Evolutionary conservation across 2,888 invertebrate genomes (phyloP).

Genomic region (Bhutanitis thaidina): DNA sequence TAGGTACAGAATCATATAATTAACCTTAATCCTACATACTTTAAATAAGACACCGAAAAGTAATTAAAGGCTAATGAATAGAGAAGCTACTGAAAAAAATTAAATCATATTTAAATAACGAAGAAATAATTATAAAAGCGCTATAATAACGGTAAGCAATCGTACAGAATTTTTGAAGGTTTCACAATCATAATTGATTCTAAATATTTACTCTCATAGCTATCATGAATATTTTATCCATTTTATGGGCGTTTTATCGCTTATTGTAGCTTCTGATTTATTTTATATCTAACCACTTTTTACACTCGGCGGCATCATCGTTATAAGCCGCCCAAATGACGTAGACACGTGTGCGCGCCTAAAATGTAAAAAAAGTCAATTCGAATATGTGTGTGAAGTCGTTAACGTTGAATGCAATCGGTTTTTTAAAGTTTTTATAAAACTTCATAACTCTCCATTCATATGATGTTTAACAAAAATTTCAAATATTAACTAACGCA

Average conservation of each 20-base stretch:
- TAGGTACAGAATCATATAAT: too few species aligned
- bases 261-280: slow-evolving; percentile 7
- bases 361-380: slow-evolving; percentile 1
- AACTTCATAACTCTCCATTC: not conserved
- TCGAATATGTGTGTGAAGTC: not conserved
- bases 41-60: too few species aligned
- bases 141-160: not conserved
- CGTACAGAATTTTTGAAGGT: not conserved
- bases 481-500: too few species aligned
- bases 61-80: too few species aligned
- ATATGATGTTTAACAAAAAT: too few species aligned
- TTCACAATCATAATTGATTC: not conserved
- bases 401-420: slow-evolving; percentile 1
- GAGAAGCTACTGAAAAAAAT: too few species aligned
- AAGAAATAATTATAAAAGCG: too few species aligned
- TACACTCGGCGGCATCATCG: slow-evolving; percentile 2
- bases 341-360: slow-evolving; percentile 5
- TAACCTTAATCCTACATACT: too few species aligned
- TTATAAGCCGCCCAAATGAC: not conserved
- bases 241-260: not conserved
- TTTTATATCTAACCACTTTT: slow-evolving; percentile 4
- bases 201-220: not conserved
- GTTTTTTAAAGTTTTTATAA: not conserved
- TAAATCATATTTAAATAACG: too few species aligned
- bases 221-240: slow-evolving; percentile 3